A percentile compares a stretch with the other conserved stretches of the same genome.
Evolutionary conservation across 2,888 invertebrate species (phyloP).

Genomic region (Melipona bicolor): DNA sequence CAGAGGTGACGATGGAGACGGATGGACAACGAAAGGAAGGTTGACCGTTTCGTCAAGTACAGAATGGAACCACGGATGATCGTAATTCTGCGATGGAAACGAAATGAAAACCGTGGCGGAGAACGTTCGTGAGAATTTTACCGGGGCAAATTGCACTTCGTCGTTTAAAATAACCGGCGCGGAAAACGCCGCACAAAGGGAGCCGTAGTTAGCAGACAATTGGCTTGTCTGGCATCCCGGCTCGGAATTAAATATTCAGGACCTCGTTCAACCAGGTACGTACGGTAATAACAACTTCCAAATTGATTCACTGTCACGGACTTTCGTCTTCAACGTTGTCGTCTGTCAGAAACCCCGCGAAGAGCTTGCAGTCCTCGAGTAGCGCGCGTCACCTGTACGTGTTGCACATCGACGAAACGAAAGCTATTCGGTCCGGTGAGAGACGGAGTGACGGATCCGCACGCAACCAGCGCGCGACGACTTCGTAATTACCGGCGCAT

Average conservation of each 20-base stretch:
- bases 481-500: conserved; percentile 58
- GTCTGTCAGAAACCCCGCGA: neutral
- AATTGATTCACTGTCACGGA: conserved; percentile 48
- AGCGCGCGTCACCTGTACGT: no score
- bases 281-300: conserved; percentile 38
- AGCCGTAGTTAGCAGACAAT: conserved; percentile 46
- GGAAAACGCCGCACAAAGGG: conserved; percentile 50
- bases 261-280: conserved; percentile 2
- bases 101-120: conserved; percentile 42
- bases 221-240: conserved; percentile 38
- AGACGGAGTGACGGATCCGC: conserved; percentile 19
- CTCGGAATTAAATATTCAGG: conserved; percentile 52
- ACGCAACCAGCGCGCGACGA: conserved; percentile 22
- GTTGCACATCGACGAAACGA: neutral
- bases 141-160: conserved; percentile 48
- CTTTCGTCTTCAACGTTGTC: neutral
- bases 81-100: conserved; percentile 25
- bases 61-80: no score
- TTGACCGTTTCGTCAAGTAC: no score
- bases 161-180: conserved; percentile 35
- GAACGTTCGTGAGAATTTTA: conserved; percentile 17
- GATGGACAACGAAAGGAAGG: no score
- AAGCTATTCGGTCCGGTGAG: neutral
- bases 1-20: no score
- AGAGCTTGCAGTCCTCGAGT: neutral